Evolutionary conservation across 23 tunicate genomes (phyloP).

Genomic region (Trididemnum nubilum): DNA sequence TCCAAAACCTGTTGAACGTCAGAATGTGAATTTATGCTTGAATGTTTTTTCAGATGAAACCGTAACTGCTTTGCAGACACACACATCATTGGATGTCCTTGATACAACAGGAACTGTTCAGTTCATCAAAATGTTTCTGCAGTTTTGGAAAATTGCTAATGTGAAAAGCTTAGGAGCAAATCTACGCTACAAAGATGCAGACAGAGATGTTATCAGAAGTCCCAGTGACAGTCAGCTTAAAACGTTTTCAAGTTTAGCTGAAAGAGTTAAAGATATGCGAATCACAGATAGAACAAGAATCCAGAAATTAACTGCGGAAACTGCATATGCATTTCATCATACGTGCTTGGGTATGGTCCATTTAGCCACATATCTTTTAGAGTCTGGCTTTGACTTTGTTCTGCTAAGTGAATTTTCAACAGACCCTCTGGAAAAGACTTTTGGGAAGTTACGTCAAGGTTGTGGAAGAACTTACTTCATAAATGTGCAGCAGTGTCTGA

Average conservation of each 20-base stretch:
- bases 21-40: neutral
- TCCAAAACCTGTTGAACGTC: constrained; percentile 24
- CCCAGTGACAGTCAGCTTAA: neutral
- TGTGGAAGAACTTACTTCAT: constrained; percentile 7
- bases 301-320: neutral
- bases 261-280: neutral
- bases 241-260: neutral
- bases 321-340: neutral
- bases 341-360: neutral
- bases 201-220: neutral
- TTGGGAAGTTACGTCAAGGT: constrained; percentile 16
- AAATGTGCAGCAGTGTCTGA: constrained; percentile 2
- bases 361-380: neutral
- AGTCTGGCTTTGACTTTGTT: neutral
- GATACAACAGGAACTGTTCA: neutral
- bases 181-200: constrained; percentile 3
- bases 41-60: constrained; percentile 25
- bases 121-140: constrained; percentile 11
- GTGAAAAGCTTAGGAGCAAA: neutral
- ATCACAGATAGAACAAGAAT: neutral
- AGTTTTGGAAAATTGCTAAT: constrained; percentile 30
- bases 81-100: neutral
- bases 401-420: constrained; percentile 5
- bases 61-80: neutral
- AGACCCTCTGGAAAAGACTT: constrained; percentile 1